These are phyloP conservation scores for Thalassaphorura encarpata DNA, from an alignment of 1,140 invertebrate genomes.

Conservation along the genomic window DNA sequence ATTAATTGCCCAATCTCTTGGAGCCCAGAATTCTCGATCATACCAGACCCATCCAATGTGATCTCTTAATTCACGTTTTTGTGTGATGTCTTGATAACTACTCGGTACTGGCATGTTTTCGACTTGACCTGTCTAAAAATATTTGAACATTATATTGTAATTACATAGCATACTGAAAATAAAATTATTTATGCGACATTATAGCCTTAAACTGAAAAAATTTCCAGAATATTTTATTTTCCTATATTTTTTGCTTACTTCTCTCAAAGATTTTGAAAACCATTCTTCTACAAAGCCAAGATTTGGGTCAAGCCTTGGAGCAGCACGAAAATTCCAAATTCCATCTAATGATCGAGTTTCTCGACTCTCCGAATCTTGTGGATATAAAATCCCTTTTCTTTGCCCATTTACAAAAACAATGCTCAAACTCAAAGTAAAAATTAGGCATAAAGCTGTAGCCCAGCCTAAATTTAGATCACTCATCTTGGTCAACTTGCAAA, in stretches of 20 bases:
- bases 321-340: conserved; percentile 45
- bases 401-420: too few species aligned
- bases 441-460: neutral
- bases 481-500: too few species aligned
- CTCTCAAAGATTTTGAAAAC: conserved; percentile 35
- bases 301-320: conserved; percentile 36
- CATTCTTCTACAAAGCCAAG: conserved; percentile 43
- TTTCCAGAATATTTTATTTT: too few species aligned
- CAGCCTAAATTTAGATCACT: too few species aligned
- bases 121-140: conserved; percentile 34
- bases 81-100: conserved; percentile 49
- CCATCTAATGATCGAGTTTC: conserved; percentile 43
- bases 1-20: conserved; percentile 41
- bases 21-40: conserved; percentile 39
- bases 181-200: too few species aligned
- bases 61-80: conserved; percentile 44
- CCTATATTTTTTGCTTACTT: conserved; percentile 3
- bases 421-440: too few species aligned
- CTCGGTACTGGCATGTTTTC: conserved; percentile 53
- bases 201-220: too few species aligned
- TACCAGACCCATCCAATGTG: conserved; percentile 53
- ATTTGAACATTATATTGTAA: neutral
- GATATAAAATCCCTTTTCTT: conserved; percentile 42
- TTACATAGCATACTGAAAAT: neutral
- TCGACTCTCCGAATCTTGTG: conserved; percentile 41